phyloP scores from a whole-genome alignment of 1,140 invertebrate species.

The Drosophila takahashii region DNA sequence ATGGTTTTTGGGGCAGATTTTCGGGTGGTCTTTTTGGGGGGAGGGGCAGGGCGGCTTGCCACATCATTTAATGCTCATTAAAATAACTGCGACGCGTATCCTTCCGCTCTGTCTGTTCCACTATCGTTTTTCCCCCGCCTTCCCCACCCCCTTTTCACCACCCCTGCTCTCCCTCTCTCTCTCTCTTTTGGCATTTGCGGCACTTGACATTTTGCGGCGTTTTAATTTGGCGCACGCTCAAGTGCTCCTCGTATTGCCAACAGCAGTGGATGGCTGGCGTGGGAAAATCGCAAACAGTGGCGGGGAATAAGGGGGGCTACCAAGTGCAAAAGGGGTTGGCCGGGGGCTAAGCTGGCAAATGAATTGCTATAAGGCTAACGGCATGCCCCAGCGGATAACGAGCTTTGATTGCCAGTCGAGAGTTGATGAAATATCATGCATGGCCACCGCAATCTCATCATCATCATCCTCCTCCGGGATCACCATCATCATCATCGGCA shows the following conservation, averaged over 20 bases:
- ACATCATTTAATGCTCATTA: conserved; percentile 82
- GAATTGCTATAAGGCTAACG: conserved; percentile 50
- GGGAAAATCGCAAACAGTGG: background rate
- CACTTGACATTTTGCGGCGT: conserved; percentile 80
- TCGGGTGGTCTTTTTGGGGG: too few species aligned
- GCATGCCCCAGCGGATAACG: conserved; percentile 40
- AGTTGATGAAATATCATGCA: conserved; percentile 38
- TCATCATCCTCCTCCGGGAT: conserved; percentile 2
- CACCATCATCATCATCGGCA: conserved; percentile 1
- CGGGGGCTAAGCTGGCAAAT: conserved; percentile 37
- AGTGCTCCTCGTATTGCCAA: conserved; percentile 60
- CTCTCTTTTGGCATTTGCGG: conserved; percentile 49
- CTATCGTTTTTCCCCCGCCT: conserved; percentile 6
- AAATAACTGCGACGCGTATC: conserved; percentile 72
- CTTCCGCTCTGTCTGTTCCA: conserved; percentile 51
- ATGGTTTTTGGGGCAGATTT: background rate
- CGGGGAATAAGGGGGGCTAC: background rate
- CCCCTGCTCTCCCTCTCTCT: background rate
- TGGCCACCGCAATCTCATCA: background rate
- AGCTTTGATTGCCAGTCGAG: conserved; percentile 47
- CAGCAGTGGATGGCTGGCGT: conserved; percentile 14
- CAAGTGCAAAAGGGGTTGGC: conserved; percentile 3
- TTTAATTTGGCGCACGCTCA: conserved; percentile 79
- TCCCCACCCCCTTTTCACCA: background rate
- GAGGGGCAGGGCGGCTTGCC: conserved; percentile 58